A percentile compares a stretch with the other conserved stretches of the same genome.
These are phyloP conservation scores for Rhabdomys pumilio DNA, from an alignment of 2,797 vertebrate genomes.

Conservation along the genomic window DNA sequence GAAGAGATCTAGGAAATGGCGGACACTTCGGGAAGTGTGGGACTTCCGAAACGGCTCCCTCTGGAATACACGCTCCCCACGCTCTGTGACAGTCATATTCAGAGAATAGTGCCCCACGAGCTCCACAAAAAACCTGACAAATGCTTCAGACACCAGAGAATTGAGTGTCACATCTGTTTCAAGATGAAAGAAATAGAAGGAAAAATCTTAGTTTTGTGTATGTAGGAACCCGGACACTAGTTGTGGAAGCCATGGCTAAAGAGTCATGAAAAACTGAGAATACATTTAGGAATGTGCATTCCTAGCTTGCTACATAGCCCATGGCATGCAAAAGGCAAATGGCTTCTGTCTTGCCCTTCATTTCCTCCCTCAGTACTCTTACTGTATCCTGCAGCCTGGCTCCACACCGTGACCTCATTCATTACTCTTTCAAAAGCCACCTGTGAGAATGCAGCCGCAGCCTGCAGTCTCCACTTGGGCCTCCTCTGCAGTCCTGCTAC, in stretches of 20 bases:
- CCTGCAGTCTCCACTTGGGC: not conserved
- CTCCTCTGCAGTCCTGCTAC: not conserved
- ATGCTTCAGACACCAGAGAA: slow-evolving; percentile 96
- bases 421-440: slow-evolving; percentile 21
- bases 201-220: slow-evolving; percentile 22
- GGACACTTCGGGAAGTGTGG: slow-evolving; percentile 94
- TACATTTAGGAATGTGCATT: not conserved
- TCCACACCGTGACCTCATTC: not conserved
- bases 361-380: not conserved
- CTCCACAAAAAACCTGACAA: slow-evolving; percentile 98
- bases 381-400: not conserved
- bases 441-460: not conserved
- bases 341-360: not conserved
- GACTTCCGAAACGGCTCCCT: slow-evolving; percentile 95
- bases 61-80: slow-evolving; percentile 93
- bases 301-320: too few species aligned
- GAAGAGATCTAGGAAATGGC: slow-evolving; percentile 97
- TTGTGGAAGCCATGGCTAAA: not conserved
- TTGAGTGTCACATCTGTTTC: slow-evolving; percentile 89
- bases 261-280: not conserved
- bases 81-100: slow-evolving; percentile 92
- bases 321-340: not conserved
- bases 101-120: slow-evolving; percentile 97
- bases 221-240: not conserved
- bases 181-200: slow-evolving; percentile 16